phyloP scores from a whole-genome alignment of 2,797 vertebrate genomes.

The Acipenser transmontanus region DNA sequence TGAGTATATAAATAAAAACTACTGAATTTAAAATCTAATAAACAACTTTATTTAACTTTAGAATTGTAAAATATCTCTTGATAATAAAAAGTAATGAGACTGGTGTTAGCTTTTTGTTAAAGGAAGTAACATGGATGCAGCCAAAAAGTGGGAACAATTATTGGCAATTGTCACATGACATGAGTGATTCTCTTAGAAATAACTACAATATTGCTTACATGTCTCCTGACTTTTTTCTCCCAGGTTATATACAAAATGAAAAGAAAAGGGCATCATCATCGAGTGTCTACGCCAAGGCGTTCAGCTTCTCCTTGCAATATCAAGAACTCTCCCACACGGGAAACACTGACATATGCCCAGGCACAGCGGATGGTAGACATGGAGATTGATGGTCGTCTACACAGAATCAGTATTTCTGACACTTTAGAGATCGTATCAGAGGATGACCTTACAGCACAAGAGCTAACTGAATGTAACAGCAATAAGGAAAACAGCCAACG shows the following conservation, averaged over 20 bases:
- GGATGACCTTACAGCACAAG: conserved; percentile 84
- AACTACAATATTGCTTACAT: background rate
- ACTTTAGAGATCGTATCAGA: conserved; percentile 83
- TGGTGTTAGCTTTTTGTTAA: too few species aligned
- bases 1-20: too few species aligned
- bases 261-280: conserved; percentile 90
- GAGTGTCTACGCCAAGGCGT: conserved; percentile 69
- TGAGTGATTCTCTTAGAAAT: too few species aligned
- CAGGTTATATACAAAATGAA: conserved; percentile 68
- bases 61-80: too few species aligned
- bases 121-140: too few species aligned
- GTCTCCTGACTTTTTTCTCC: conserved; percentile 34
- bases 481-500: conserved; percentile 95
- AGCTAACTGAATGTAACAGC: conserved; percentile 91
- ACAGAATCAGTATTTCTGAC: conserved; percentile 90
- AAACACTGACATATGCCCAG: conserved; percentile 94
- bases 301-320: conserved; percentile 81
- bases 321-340: conserved; percentile 86
- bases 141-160: too few species aligned
- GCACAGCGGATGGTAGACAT: conserved; percentile 97
- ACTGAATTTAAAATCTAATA: too few species aligned
- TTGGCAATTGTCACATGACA: too few species aligned
- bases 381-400: conserved; percentile 85
- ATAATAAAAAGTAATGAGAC: too few species aligned
- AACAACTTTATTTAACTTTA: too few species aligned